These are phyloP conservation scores for Elephantulus edwardii DNA, from an alignment of 2,113 vertebrate genomes.

Conservation along the genomic window DNA sequence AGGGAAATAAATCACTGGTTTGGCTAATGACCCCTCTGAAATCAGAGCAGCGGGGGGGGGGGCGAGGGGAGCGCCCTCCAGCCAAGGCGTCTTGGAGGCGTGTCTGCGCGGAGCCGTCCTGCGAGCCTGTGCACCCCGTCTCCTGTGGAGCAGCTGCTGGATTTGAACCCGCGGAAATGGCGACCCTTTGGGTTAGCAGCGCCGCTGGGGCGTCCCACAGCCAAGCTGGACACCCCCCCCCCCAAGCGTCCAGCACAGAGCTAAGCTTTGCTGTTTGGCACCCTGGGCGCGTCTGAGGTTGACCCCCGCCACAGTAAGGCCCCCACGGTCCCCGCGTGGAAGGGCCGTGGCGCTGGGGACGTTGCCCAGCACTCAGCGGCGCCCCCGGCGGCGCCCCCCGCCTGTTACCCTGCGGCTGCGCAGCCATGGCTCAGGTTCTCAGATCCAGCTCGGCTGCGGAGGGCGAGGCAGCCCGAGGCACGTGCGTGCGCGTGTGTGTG, in stretches of 20 bases:
- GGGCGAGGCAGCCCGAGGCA: conserved; percentile 48
- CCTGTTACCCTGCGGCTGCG: not conserved
- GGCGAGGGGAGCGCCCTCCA: not conserved
- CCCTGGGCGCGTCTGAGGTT: not conserved
- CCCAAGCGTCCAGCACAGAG: too few species aligned
- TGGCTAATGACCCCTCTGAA: not conserved
- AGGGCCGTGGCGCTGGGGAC: not conserved
- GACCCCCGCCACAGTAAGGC: not conserved
- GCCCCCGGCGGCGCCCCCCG: conserved; percentile 60
- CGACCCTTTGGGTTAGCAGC: too few species aligned
- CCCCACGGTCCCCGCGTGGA: not conserved
- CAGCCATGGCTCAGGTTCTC: not conserved
- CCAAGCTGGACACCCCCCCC: not conserved
- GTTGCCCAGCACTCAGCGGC: conserved; percentile 65
- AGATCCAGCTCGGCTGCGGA: not conserved
- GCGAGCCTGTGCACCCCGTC: too few species aligned
- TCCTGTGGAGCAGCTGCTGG: too few species aligned
- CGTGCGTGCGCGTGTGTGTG: conserved; percentile 33
- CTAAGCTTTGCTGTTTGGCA: too few species aligned
- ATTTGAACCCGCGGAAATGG: too few species aligned
- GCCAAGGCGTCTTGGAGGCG: too few species aligned
- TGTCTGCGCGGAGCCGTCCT: too few species aligned
- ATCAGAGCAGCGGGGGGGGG: not conserved
- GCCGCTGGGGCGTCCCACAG: too few species aligned
- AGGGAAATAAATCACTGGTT: not conserved